Evolutionary conservation across 2,888 invertebrate genomes (phyloP), one percentile per base, ranked within the genome.

Genomic region (Epinotia bilunana): DNA sequence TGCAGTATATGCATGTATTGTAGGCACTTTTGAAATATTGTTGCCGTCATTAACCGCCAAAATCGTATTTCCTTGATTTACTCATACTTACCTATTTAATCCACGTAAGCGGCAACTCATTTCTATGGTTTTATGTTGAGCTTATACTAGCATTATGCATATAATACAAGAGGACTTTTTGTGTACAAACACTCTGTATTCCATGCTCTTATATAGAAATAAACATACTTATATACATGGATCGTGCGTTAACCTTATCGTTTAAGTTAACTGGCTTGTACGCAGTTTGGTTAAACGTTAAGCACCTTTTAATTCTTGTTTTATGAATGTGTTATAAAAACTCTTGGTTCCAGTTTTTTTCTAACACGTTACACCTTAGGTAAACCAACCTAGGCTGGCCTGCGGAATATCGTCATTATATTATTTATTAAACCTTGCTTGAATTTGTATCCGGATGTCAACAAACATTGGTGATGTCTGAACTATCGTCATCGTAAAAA

Each of bases 251-350:
- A 67, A 67, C 65, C 61, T 75, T 72, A 72, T 75, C 72, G 67
- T 65, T 67, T 55, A 33, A 58, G 43, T 67, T 72, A 72, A 75
- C 75, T 75, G 39, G 83, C 83, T 85, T 76, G 80, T 81, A 79
- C 76, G 77, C 72, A 78, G 83, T 86, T 86, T 83, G 84, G 86
- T 86, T 86, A 81, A 80, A 82, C 77, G 79, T 81, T 82, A 83
- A 86, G 83, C 81, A 82, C 79, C 80, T 82, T 86, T 86, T 86
- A 87, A 85, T 86, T 81, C 80, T 79, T 81, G 79, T 83, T 83
- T 84, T 83, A 84, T 83, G 82, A 82, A 79, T 73, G 78, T 73
- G 77, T 79, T 80, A 77, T 81, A 77, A 78, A 80, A 80, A 76
- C 76, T 20, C 55, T n/a, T 33, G 28, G 64, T 78, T 62, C 46